Evolutionary conservation across 2,888 invertebrate species (phyloP).

Genomic region (Sussaba pulchella): DNA sequence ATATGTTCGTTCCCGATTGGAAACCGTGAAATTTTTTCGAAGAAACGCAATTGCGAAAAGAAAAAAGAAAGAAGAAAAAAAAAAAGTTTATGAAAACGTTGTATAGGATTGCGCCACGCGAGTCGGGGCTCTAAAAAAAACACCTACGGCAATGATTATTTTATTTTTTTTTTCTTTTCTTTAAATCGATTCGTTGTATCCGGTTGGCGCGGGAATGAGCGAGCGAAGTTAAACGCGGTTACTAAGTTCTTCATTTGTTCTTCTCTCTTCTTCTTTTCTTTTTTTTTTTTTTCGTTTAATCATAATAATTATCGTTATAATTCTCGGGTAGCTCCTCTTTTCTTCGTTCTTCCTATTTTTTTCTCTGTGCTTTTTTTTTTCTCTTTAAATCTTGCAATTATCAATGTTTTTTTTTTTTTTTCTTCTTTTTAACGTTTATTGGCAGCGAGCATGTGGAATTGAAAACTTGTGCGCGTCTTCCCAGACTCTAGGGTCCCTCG

Average conservation of each 20-base stretch:
- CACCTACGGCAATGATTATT: constrained; percentile 67
- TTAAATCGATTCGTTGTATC: constrained; percentile 83
- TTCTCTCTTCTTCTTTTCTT: constrained; percentile 18
- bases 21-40: constrained; percentile 28
- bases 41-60: constrained; percentile 30
- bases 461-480: constrained; percentile 82
- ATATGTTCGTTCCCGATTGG: constrained; percentile 6
- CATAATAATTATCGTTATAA: constrained; percentile 61
- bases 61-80: constrained; percentile 29
- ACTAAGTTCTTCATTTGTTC: constrained; percentile 36
- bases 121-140: constrained; percentile 61
- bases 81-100: not conserved
- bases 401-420: constrained; percentile 42
- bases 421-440: constrained; percentile 71
- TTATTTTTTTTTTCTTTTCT: constrained; percentile 53
- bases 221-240: constrained; percentile 70
- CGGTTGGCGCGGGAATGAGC: constrained; percentile 81
- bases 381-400: constrained; percentile 33
- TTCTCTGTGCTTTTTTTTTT: constrained; percentile 29
- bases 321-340: constrained; percentile 49
- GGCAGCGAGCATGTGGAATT: constrained; percentile 82
- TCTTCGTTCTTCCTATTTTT: constrained; percentile 33
- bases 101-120: constrained; percentile 61
- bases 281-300: constrained; percentile 46
- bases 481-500: constrained; percentile 71